These are phyloP conservation scores for Philopotamus ludificatus DNA, from an alignment of 1,140 invertebrate species.

Conservation along the genomic window DNA sequence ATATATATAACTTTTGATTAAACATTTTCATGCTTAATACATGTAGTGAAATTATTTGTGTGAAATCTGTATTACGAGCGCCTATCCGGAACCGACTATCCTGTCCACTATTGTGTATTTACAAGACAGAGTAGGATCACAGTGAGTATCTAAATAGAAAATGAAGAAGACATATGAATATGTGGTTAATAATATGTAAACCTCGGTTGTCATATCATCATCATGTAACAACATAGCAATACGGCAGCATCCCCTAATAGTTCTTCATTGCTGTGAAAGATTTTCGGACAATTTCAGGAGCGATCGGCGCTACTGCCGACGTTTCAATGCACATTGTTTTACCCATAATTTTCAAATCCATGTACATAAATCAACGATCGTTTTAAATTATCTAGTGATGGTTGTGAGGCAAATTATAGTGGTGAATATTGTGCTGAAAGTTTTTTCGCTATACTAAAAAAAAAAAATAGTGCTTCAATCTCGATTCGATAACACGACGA, in stretches of 20 bases:
- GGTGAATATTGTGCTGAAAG: no score
- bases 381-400: no score
- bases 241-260: constrained; percentile 19
- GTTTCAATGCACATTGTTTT: no score
- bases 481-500: no score
- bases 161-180: constrained; percentile 17
- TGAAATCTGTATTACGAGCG: neutral
- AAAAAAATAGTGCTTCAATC: no score
- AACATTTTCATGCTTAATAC: neutral
- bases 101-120: constrained; percentile 33
- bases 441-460: no score
- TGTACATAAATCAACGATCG: no score
- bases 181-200: constrained; percentile 24
- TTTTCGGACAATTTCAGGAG: neutral
- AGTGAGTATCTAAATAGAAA: constrained; percentile 32
- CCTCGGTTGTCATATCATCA: constrained; percentile 7
- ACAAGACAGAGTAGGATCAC: constrained; percentile 26
- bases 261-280: constrained; percentile 25
- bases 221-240: constrained; percentile 29
- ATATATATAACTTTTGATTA: neutral
- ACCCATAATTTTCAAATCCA: no score
- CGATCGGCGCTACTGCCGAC: neutral
- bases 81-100: constrained; percentile 27
- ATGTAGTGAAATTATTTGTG: neutral
- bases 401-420: no score